phyloP scores from a whole-genome alignment of 2,797 vertebrate genomes.

The Trichosurus vulpecula region DNA sequence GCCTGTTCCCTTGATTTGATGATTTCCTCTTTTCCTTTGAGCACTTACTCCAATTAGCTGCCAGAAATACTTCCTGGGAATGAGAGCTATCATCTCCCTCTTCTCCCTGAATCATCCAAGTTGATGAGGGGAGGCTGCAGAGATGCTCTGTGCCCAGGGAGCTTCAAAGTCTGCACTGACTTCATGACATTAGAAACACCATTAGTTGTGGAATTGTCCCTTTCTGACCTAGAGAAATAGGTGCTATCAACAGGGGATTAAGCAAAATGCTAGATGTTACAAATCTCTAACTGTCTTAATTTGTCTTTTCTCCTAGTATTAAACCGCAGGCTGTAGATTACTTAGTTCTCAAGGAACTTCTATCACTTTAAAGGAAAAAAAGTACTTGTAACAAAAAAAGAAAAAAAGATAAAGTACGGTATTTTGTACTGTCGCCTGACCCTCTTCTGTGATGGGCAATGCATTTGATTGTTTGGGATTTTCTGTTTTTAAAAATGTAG shows the following conservation, averaged over 20 bases:
- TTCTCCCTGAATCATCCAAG: not conserved
- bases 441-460: constrained; percentile 69
- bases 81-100: constrained; percentile 33
- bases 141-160: not conserved
- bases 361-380: constrained; percentile 73
- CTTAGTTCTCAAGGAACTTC: constrained; percentile 76
- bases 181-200: constrained; percentile 30
- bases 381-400: constrained; percentile 54
- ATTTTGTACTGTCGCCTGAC: constrained; percentile 66
- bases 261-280: constrained; percentile 77
- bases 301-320: constrained; percentile 66
- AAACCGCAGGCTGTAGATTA: constrained; percentile 69
- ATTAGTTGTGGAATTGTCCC: constrained; percentile 60
- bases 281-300: constrained; percentile 76
- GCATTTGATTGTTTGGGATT: constrained; percentile 68
- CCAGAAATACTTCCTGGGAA: constrained; percentile 41
- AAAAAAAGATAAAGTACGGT: constrained; percentile 66
- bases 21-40: constrained; percentile 47
- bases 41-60: constrained; percentile 26
- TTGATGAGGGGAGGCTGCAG: constrained; percentile 37
- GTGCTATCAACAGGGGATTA: constrained; percentile 79
- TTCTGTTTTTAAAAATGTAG: constrained; percentile 77
- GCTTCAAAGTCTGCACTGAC: not conserved
- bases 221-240: constrained; percentile 77
- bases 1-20: constrained; percentile 45